A percentile compares a stretch with the other conserved stretches of the same genome.
Evolutionary conservation across 2,888 invertebrate genomes (phyloP).

Genomic region (Hydrotaea diabolus): DNA sequence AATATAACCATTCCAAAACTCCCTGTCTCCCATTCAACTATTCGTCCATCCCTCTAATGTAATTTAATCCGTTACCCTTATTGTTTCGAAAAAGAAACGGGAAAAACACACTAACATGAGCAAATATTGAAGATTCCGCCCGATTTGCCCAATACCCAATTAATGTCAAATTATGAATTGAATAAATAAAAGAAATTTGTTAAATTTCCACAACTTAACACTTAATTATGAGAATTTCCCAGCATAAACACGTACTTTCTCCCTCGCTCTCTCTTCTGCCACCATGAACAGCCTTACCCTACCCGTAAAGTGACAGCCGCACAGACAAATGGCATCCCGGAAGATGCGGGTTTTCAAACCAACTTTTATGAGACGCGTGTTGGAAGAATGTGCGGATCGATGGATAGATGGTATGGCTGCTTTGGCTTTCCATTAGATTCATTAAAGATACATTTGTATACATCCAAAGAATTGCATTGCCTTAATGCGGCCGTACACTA

Average conservation of each 20-base stretch:
- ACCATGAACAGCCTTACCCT: too few relatives aligned
- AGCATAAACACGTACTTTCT: not conserved
- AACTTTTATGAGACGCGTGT: conserved; percentile 2
- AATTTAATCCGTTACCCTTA: conserved; percentile 51
- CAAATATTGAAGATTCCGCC: not conserved
- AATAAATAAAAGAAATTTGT: conserved; percentile 44
- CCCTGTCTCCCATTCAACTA: too few relatives aligned
- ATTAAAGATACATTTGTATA: conserved; percentile 37
- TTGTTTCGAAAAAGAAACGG: not conserved
- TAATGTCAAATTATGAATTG: conserved; percentile 58
- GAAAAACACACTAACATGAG: not conserved
- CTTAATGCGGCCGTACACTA: not conserved
- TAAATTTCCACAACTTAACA: conserved; percentile 51
- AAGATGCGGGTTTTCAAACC: conserved; percentile 51
- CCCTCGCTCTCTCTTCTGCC: too few relatives aligned
- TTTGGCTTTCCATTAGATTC: not conserved
- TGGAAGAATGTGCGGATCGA: conserved; percentile 2
- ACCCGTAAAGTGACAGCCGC: not conserved
- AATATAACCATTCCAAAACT: too few relatives aligned
- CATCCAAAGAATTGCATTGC: conserved; percentile 56
- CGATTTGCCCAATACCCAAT: conserved; percentile 36
- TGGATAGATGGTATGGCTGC: not conserved
- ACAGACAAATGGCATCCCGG: conserved; percentile 15
- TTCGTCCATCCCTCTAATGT: not conserved
- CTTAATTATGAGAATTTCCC: conserved; percentile 43